Evolutionary conservation across 2,888 invertebrate species (phyloP).

Genomic region (Eristalis intricaria): DNA sequence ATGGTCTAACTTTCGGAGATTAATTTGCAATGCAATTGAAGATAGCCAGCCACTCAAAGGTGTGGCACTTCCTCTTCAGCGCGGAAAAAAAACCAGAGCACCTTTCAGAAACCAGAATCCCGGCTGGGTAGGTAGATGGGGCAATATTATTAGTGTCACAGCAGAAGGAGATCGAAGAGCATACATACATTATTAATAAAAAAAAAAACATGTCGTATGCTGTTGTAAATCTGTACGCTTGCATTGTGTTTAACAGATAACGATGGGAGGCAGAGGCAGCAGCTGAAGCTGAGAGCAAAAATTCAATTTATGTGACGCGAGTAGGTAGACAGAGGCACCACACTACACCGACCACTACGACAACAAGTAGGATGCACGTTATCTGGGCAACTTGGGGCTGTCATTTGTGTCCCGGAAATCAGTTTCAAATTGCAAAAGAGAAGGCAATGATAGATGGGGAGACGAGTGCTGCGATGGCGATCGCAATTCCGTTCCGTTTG

Average conservation of each 20-base stretch:
- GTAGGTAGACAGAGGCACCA: constrained; percentile 67
- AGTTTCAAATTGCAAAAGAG: constrained; percentile 64
- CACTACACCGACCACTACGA: constrained; percentile 22
- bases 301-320: constrained; percentile 68
- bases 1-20: background rate
- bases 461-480: constrained; percentile 48
- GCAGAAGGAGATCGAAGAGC: constrained; percentile 53
- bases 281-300: constrained; percentile 31
- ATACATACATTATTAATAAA: constrained; percentile 67
- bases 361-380: constrained; percentile 69
- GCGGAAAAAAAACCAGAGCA: constrained; percentile 44
- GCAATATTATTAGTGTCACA: constrained; percentile 48
- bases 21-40: background rate
- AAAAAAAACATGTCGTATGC: constrained; percentile 62
- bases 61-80: constrained; percentile 54
- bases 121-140: constrained; percentile 39
- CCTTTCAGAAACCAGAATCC: constrained; percentile 40
- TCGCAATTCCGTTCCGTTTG: constrained; percentile 61
- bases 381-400: constrained; percentile 58
- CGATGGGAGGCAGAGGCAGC: constrained; percentile 16
- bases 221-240: background rate
- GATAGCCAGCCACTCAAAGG: constrained; percentile 3
- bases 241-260: constrained; percentile 47
- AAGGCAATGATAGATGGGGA: constrained; percentile 54
- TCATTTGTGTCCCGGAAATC: constrained; percentile 71